These are phyloP conservation scores for Apostichopus parvimensis DNA, from an alignment of 35 echinoderm and acorn worm species.

Conservation along the genomic window DNA sequence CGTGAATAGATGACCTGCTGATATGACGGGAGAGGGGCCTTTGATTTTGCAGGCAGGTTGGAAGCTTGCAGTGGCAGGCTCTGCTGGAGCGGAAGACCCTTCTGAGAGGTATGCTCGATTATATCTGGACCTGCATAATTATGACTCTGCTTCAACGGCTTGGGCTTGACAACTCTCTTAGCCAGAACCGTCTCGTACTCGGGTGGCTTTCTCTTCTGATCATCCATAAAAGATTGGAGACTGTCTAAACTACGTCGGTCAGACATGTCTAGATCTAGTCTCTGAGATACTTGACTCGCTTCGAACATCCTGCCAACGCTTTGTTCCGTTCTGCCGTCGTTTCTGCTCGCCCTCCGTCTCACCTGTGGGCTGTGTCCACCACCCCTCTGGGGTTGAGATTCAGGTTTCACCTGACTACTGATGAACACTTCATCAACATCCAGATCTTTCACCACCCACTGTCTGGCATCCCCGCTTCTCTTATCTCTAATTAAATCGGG, in stretches of 20 bases:
- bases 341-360: background rate
- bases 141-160: constrained; percentile 30
- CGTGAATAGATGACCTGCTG: constrained; percentile 20
- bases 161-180: constrained; percentile 28
- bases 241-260: constrained; percentile 32
- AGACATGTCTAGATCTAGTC: background rate
- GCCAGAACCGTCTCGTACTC: constrained; percentile 18
- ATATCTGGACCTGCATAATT: constrained; percentile 12
- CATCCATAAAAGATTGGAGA: constrained; percentile 44
- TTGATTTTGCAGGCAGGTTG: background rate
- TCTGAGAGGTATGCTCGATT: constrained; percentile 3
- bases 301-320: background rate
- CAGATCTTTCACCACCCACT: constrained; percentile 1
- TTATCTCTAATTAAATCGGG: constrained; percentile 31
- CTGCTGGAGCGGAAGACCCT: background rate
- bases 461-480: background rate
- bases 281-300: background rate
- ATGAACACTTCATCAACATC: constrained; percentile 41
- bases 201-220: constrained; percentile 25
- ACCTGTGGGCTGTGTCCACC: background rate
- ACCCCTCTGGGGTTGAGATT: constrained; percentile 15
- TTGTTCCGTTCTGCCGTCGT: background rate
- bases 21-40: constrained; percentile 31
- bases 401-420: constrained; percentile 24
- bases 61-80: background rate